phyloP scores from a whole-genome alignment of 2,113 vertebrate genomes.

The Cephalopterus ornatus region DNA sequence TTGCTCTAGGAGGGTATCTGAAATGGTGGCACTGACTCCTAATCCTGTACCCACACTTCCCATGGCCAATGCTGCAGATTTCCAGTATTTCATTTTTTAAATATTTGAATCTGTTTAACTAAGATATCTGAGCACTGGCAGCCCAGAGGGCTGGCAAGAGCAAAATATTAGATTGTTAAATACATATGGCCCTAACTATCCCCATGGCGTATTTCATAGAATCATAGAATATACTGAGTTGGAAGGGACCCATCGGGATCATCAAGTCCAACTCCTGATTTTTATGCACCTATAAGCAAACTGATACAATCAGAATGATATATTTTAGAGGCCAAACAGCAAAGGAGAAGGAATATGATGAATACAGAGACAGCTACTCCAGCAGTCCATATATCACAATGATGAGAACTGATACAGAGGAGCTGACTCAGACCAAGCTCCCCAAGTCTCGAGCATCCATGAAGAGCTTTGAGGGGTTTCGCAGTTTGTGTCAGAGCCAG shows the following conservation, averaged over 20 bases:
- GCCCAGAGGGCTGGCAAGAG: not conserved
- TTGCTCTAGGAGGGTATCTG: not conserved
- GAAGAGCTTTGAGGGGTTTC: not conserved
- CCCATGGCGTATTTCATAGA: not conserved
- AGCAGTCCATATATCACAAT: rapidly evolving
- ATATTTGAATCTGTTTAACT: not conserved
- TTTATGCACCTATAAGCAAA: not conserved
- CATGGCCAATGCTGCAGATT: not conserved
- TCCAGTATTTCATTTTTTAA: rapidly evolving
- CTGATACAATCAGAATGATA: not conserved
- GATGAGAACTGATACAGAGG: not conserved
- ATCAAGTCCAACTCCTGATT: not conserved
- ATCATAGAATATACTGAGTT: not conserved
- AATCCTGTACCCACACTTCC: not conserved
- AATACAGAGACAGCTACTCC: not conserved
- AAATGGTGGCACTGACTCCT: rapidly evolving
- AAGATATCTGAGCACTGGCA: not conserved
- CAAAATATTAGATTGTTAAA: not conserved
- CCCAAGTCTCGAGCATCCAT: not conserved
- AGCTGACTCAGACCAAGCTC: not conserved
- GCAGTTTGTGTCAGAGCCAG: not conserved
- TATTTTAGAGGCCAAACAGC: not conserved
- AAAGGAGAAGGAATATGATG: not conserved
- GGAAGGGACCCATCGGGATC: not conserved
- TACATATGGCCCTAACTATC: rapidly evolving